Evolutionary conservation across 2,113 vertebrate genomes (phyloP), one percentile per base, ranked within the genome.

Genomic region (Anhinga rufa): DNA sequence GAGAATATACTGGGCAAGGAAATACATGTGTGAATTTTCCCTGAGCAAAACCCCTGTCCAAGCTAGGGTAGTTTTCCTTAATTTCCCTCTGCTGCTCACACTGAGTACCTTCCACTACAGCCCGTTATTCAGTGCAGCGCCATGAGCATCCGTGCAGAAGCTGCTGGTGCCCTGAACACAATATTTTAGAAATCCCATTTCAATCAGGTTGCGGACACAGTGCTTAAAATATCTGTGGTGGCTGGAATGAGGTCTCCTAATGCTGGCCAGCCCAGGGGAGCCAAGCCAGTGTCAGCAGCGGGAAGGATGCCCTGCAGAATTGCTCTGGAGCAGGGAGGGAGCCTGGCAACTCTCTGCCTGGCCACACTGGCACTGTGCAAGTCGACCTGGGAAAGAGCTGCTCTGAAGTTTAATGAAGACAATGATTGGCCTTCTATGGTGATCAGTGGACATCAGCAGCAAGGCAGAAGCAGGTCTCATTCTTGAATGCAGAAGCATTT

Each of bases 141-240:
- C 69, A n/a, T 0, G 0, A 75, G 21, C 25, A 31, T 5, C 22
- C 0, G 0, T n/a, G 31, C 54, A 78, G 62, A 80, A 88, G 46
- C 22, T 81, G 26, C 44, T 78, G 64, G 25, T 38, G 64, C 61
- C 74, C 61, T 72, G 44, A 31, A 74, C 44, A 12, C 0, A 1
- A 2, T 65, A 64, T 51, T 78, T 77, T 9, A 86, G 52, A 81
- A 86, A 81, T 32, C 65, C 49, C 10, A 5, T 69, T 70, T 84
- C 60, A 40, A 25, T 4, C 42, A 28, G 5, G 6, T 34, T 80
- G 61, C 0, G 0, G 48, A 76, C 36, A 49, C 1, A 1, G 51
- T 40, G 14, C 82, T 90, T 91, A 86, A 94, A 94, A 66, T 61
- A 84, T 57, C 61, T 82, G 17, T 55, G 51, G 80, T 78, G 61